Base-by-base conservation (phyloP, 2,888 invertebrate genomes). In the Tachina grossa region DNA sequence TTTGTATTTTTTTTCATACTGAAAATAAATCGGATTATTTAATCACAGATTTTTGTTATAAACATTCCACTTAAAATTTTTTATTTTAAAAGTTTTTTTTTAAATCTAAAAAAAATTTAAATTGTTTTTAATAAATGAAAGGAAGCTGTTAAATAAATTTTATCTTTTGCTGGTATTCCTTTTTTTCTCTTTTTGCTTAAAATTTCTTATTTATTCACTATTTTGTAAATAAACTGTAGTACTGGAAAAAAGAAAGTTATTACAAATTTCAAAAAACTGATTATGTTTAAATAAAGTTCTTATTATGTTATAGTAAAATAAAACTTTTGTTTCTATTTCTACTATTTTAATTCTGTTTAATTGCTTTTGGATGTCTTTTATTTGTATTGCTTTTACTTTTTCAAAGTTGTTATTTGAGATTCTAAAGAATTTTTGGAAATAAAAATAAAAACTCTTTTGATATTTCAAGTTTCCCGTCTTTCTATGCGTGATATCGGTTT, bases 211-310 rank as follows among this genome's bases (percentile, higher is more conserved):
- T 77, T 80, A 71, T 68, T 69, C 55, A 75, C 77, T 86, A 80
- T 83, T 84, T 85, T 87, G 84, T 87, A 85, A 87, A 87, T 85
- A 85, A 47, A 80, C 77, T 43, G 49, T 51, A 68, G 39, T 49
- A 74, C 57, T 78, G 53, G 78, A 77, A 78, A 63, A 69, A 59
- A 31, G 31, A 31, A 75, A 19, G 63, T 74, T 65, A 82, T 85
- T 75, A 53, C 43, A 51, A 82, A 79, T 71, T 55, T 75, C 31
- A 61, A 69, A n/a, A 75, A 75, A 79, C 85, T 87, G 87, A 87
- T 87, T 85, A 87, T 83, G 86, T 87, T 87, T 85, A 87, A 86
- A 85, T 85, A 85, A 85, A 85, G 83, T 85, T 85, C 76, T 79
- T 83, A 83, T 85, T 85, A 85, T 85, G 85, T 84, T 85, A 84